A percentile compares a stretch with the other conserved stretches of the same genome.
Evolutionary conservation across 2,113 vertebrate genomes (phyloP).

Genomic region (Erythrolamprus reginae): DNA sequence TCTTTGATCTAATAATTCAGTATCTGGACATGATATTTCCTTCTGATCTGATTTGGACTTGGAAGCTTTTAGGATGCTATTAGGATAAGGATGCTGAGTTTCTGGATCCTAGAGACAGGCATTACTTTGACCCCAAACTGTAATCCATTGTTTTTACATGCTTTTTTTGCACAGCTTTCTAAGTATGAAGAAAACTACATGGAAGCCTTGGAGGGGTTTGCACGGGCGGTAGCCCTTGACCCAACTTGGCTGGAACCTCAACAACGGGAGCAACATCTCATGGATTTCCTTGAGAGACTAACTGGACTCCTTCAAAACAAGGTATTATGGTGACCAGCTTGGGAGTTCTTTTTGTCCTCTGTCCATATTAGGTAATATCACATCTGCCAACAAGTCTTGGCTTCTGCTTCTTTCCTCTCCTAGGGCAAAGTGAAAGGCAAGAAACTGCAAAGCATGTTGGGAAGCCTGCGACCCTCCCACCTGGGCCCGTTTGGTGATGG

Average conservation of each 20-base stretch:
- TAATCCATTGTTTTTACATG: neutral
- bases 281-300: slow-evolving; percentile 79
- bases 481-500: slow-evolving; percentile 79
- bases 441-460: slow-evolving; percentile 80
- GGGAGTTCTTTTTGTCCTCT: neutral
- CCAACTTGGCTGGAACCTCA: slow-evolving; percentile 78
- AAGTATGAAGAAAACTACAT: slow-evolving; percentile 87
- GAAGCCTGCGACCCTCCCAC: slow-evolving; percentile 70
- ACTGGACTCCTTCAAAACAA: slow-evolving; percentile 77
- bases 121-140: neutral
- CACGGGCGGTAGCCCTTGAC: slow-evolving; percentile 75
- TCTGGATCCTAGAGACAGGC: neutral
- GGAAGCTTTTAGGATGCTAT: neutral
- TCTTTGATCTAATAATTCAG: neutral
- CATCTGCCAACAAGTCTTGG: too few relatives aligned
- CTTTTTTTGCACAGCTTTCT: slow-evolving; percentile 66
- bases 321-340: slow-evolving; percentile 52
- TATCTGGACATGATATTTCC: neutral
- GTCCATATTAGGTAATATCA: too few relatives aligned
- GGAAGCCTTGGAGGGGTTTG: slow-evolving; percentile 79
- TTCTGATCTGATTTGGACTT: neutral
- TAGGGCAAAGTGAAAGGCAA: slow-evolving; percentile 86
- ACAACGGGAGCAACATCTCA: slow-evolving; percentile 74
- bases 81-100: neutral
- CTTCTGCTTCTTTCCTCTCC: neutral